Conservation (phyloP, 2,888 invertebrate genomes). For the Mellilla xanthometata region DNA sequence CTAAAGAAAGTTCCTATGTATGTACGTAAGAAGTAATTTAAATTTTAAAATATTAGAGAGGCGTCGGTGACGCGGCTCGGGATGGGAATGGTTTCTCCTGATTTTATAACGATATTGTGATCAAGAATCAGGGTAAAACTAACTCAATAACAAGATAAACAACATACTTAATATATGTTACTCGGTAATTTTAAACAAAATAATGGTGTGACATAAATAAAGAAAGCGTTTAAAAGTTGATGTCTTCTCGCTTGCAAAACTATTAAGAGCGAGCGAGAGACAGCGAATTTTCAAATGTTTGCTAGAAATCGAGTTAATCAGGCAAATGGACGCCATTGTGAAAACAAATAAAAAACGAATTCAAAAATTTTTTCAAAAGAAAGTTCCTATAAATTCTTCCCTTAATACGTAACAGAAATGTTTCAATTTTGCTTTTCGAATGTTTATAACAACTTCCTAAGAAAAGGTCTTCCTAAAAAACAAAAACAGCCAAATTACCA, state of each 20-base stretch:
- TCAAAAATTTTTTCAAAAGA: slow-evolving; percentile 20
- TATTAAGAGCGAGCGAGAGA: no score
- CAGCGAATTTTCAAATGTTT: no score
- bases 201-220: no score
- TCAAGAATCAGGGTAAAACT: slow-evolving; percentile 69
- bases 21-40: slow-evolving; percentile 82
- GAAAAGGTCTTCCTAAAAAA: slow-evolving; percentile 63
- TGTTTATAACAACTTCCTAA: slow-evolving; percentile 57
- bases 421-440: neutral
- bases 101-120: slow-evolving; percentile 61
- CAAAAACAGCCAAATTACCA: slow-evolving; percentile 51
- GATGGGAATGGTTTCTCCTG: slow-evolving; percentile 49
- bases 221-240: no score
- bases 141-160: slow-evolving; percentile 37
- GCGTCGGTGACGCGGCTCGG: slow-evolving; percentile 59
- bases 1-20: slow-evolving; percentile 83
- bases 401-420: slow-evolving; percentile 24
- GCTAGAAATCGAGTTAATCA: no score
- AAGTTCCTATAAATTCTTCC: slow-evolving; percentile 54
- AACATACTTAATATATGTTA: slow-evolving; percentile 10
- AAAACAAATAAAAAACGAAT: no score
- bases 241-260: no score
- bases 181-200: no score
- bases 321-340: no score
- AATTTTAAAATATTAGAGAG: slow-evolving; percentile 74